Percentiles rank a stretch among this genome's conserved stretches.
Evolutionary conservation across 2,797 vertebrate genomes (phyloP).

Genomic region (Tenualosa thibaudeaui): DNA sequence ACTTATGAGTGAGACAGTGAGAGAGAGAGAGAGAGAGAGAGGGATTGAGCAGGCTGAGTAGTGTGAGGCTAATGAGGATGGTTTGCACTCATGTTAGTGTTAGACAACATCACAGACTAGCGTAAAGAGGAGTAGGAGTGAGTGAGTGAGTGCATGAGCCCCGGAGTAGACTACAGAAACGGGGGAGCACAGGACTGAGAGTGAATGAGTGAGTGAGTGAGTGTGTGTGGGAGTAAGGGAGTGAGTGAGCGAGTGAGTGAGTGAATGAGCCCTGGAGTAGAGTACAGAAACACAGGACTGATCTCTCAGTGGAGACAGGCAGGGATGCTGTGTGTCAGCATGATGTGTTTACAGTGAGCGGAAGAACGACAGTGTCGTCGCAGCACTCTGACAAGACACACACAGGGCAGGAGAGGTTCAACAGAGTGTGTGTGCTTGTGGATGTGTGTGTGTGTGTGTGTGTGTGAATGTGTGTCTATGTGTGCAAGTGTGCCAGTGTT

Average conservation of each 20-base stretch:
- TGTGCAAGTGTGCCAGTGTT: neutral
- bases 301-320: too few species aligned
- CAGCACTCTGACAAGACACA: too few species aligned
- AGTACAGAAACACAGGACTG: too few species aligned
- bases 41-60: neutral
- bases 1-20: slow-evolving; percentile 21
- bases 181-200: too few species aligned
- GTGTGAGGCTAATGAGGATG: neutral
- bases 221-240: too few species aligned
- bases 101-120: neutral
- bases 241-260: too few species aligned
- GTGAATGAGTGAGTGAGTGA: too few species aligned
- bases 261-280: neutral
- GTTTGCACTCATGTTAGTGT: neutral
- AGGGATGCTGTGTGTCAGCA: neutral
- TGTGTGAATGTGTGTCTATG: neutral
- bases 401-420: too few species aligned
- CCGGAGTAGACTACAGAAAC: too few species aligned
- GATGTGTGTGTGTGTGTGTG: neutral
- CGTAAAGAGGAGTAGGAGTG: neutral
- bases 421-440: too few species aligned
- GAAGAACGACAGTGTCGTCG: too few species aligned
- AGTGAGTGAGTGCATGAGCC: neutral
- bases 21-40: neutral
- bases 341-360: too few species aligned